Conservation (phyloP, 2,797 vertebrate genomes). For the Huso huso region DNA sequence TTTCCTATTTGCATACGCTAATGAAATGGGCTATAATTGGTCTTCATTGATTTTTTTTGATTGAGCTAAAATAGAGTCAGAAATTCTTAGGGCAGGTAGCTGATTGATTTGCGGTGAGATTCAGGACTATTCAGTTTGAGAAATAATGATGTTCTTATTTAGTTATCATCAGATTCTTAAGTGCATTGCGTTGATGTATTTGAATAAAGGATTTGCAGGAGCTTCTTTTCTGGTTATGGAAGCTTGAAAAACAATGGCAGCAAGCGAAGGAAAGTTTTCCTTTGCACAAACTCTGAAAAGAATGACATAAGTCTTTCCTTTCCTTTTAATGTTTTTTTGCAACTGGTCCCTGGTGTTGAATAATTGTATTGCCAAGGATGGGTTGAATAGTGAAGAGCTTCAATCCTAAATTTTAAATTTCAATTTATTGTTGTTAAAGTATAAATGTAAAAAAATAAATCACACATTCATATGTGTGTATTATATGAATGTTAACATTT, state of each 20-base stretch:
- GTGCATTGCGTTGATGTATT: conserved; percentile 12
- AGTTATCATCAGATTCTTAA: conserved; percentile 51
- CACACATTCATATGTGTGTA: no score
- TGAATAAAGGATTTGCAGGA: conserved; percentile 13
- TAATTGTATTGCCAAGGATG: no score
- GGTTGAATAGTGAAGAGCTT: no score
- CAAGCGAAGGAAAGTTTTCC: no score
- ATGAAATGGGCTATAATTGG: conserved; percentile 82
- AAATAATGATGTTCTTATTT: conserved; percentile 82
- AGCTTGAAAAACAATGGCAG: neutral
- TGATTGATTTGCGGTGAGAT: conserved; percentile 87
- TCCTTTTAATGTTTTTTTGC: no score
- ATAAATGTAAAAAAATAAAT: no score
- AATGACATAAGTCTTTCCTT: no score
- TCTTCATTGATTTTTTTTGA: conserved; percentile 88
- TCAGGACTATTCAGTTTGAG: conserved; percentile 73
- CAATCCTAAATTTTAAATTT: no score
- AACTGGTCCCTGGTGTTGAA: no score
- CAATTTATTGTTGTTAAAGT: no score
- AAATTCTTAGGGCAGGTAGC: conserved; percentile 71
- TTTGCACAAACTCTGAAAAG: no score
- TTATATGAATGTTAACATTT: no score
- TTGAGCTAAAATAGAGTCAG: conserved; percentile 89
- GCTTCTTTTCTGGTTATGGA: neutral
- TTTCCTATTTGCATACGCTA: conserved; percentile 76